Base-by-base conservation (phyloP, 2,888 invertebrate species). In the Epinotia brunnichana region DNA sequence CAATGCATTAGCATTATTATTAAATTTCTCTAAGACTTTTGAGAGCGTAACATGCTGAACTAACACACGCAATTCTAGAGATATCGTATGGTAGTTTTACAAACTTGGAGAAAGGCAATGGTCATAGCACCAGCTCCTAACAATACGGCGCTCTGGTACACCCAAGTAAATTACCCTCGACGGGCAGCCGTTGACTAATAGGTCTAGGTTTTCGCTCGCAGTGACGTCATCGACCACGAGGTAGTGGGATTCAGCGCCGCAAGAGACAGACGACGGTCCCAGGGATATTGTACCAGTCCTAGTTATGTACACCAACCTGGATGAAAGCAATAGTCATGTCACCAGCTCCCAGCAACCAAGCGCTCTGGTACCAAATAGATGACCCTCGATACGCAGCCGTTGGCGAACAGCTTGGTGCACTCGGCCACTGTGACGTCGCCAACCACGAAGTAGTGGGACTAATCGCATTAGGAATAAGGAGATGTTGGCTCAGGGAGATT, bases 31-130 rank as follows among this genome's bases (percentile, higher is more conserved):
- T n/a, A n/a, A n/a, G n/a, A n/a, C n/a, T n/a, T n/a, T n/a, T n/a
- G n/a, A n/a, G n/a, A n/a, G n/a, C n/a, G n/a, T n/a, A n/a, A n/a
- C n/a, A n/a, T n/a, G n/a, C n/a, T n/a, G n/a, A n/a, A n/a, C n/a
- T n/a, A 29, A 5, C 29, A 5, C 5, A 29, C 7, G 29, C 29
- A 29, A 35, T 35, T 35, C 9, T 35, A 35, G 9, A 35, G 7
- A 35, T 35, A 35, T 35, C 35, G 35, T 35, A 35, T 35, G 48
- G 11, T n/a, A 35, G 9, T 17, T 24, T 21, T 21, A 80, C 79
- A 75, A 83, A 96, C 96, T 94, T 97, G 97, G 75, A 97, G 96
- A 80, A 97, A 95, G 9, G 96, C 96, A 74, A 97, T 96, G n/a
- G 96, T 96, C 79, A 96, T 92, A 3, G 96, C 96, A 7, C 96